Evolutionary conservation across 1,140 invertebrate species (phyloP), one percentile per base, ranked within the genome.

Genomic region (Goniozus legneri): DNA sequence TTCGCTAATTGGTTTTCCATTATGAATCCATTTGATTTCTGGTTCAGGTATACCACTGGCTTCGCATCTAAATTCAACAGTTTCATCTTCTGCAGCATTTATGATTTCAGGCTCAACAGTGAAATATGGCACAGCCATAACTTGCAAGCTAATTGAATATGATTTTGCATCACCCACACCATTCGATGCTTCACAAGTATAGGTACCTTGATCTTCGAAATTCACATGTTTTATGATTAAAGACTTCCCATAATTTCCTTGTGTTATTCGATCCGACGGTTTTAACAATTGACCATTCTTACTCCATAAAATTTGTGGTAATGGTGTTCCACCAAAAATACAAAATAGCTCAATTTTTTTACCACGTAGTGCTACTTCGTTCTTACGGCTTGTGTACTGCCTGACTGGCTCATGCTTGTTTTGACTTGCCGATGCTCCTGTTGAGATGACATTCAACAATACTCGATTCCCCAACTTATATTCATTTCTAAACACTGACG

Each of bases 11-110:
- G 91, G 89, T 62, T 87, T 86, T 27, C 96, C 95, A 79, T 99
- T 98, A 71, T 97, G 86, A 42, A 95, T 96, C 97, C 97, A 99
- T 59, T 91, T 85, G 38, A 97, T 93, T 51, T 88, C 82, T 0
- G 97, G 96, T 40, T 86, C 80, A 1, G 97, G 97, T 2, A 85
- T 83, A 47, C 95, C 96, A 7, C 79, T 83, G 0, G 96, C 96
- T 46, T 85, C 81, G 74, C 97, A 99, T 34, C 81, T 77, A 62
- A 99, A 94, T 53, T 84, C 82, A 0, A 89, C 88, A 8, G 83
- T 88, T 68, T 97, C 95, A 37, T 89, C 93, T 77, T 97, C 94
- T 12, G 95, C 91, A 3, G 86, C 87, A 60, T 91, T 92, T 35
- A 88, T 80, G 53, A 92, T 84, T 66, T 92, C 84, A 2, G 95